phyloP scores from a whole-genome alignment of 1,140 invertebrate genomes.

The Scaptodrosophila lebanonensis region DNA sequence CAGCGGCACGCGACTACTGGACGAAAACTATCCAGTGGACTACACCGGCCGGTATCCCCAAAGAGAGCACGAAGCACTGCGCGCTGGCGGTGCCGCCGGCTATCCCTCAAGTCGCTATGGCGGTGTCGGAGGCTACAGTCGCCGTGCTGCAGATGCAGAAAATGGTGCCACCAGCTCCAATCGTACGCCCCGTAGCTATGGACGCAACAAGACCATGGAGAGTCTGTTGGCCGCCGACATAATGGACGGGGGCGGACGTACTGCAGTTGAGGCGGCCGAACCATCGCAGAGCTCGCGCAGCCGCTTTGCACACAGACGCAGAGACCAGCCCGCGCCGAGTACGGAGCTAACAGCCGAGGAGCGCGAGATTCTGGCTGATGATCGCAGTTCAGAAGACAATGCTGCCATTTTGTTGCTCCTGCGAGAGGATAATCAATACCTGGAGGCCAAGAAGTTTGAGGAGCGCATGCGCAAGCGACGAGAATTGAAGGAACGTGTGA shows the following conservation, averaged over 20 bases:
- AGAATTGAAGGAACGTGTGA: conserved; percentile 87
- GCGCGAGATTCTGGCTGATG: conserved; percentile 60
- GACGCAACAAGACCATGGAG: conserved; percentile 50
- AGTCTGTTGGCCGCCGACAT: conserved; percentile 30
- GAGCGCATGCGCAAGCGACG: conserved; percentile 87
- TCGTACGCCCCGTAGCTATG: conserved; percentile 42
- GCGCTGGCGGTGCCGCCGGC: conserved; percentile 55
- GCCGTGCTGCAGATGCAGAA: conserved; percentile 24
- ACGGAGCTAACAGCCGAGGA: conserved; percentile 58
- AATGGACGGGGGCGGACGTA: conserved; percentile 2
- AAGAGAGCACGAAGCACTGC: conserved; percentile 59
- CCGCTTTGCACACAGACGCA: conserved; percentile 57
- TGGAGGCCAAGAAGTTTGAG: conserved; percentile 78
- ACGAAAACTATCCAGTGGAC: conserved; percentile 66
- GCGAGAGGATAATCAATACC: conserved; percentile 78
- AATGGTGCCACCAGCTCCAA: conserved; percentile 20
- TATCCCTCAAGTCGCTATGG: conserved; percentile 50
- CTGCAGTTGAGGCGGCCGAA: conserved; percentile 15
- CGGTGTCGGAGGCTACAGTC: conserved; percentile 2
- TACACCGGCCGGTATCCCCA: conserved; percentile 51
- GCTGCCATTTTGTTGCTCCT: conserved; percentile 64
- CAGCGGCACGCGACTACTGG: conserved; percentile 46
- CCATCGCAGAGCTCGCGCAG: conserved; percentile 42
- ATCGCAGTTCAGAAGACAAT: conserved; percentile 72
- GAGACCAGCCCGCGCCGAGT: conserved; percentile 26